Evolutionary conservation across 2,113 vertebrate species (phyloP).

Genomic region (Hucho hucho): DNA sequence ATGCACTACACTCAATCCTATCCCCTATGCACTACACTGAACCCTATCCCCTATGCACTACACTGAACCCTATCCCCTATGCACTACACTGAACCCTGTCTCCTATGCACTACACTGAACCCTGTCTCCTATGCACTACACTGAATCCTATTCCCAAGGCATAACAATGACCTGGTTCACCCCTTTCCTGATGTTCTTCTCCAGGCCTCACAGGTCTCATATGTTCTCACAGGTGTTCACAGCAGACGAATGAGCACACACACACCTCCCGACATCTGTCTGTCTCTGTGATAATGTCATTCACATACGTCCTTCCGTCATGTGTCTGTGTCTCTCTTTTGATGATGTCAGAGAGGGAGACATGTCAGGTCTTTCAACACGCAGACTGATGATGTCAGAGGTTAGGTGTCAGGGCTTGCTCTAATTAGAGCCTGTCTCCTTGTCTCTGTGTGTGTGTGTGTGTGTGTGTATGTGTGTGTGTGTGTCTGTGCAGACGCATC

Average conservation of each 20-base stretch:
- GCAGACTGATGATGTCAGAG: slow-evolving; percentile 5
- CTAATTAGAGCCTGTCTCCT: slow-evolving; percentile 31
- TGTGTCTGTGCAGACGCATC: slow-evolving; percentile 16
- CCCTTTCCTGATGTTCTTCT: too few species aligned
- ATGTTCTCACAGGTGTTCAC: not conserved
- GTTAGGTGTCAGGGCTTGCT: slow-evolving; percentile 49
- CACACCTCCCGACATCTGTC: slow-evolving; percentile 16
- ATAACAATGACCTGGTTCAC: too few species aligned
- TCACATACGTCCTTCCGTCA: not conserved
- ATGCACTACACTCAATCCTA: not conserved
- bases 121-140: not conserved
- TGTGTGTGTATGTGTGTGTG: too few species aligned
- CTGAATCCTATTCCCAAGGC: not conserved
- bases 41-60: not conserved
- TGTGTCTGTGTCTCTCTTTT: not conserved
- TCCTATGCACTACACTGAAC: not conserved
- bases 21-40: not conserved
- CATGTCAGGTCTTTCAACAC: slow-evolving; percentile 51
- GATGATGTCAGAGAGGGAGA: slow-evolving; percentile 43
- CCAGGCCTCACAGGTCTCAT: too few species aligned
- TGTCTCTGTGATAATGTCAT: not conserved
- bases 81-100: not conserved
- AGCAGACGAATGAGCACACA: not conserved
- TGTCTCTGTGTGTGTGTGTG: not conserved
- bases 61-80: slow-evolving; percentile 12